Evolutionary conservation across 1,140 invertebrate genomes (phyloP).

Genomic region (Gryllus bimaculatus): DNA sequence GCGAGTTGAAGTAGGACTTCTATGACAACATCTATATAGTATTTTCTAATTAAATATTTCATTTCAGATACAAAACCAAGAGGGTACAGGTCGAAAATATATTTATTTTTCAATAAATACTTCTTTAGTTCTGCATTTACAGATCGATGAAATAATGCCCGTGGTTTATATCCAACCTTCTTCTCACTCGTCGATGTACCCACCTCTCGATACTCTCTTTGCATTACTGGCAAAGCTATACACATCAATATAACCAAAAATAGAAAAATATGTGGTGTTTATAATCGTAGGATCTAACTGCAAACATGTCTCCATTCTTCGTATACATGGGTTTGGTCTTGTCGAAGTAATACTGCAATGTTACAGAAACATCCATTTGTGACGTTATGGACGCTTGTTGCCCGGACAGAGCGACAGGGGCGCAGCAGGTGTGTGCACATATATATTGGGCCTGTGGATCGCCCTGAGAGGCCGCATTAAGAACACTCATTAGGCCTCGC

Average conservation of each 20-base stretch:
- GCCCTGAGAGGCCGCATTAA: background rate
- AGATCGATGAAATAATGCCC: background rate
- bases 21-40: no score
- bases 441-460: background rate
- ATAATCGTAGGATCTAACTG: background rate
- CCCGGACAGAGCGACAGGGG: background rate
- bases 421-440: background rate
- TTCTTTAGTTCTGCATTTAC: no score
- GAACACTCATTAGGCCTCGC: background rate
- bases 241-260: background rate
- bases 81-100: no score
- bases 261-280: background rate
- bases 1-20: background rate
- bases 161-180: background rate
- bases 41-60: no score
- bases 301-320: background rate
- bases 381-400: background rate
- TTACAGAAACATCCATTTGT: background rate
- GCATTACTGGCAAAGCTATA: background rate
- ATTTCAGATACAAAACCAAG: no score
- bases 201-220: background rate
- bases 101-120: no score
- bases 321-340: slow-evolving; percentile 1
- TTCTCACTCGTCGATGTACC: background rate
- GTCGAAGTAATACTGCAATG: background rate